These are phyloP conservation scores for Pempheris klunzingeri DNA, from an alignment of 2,797 vertebrate species.

Conservation along the genomic window DNA sequence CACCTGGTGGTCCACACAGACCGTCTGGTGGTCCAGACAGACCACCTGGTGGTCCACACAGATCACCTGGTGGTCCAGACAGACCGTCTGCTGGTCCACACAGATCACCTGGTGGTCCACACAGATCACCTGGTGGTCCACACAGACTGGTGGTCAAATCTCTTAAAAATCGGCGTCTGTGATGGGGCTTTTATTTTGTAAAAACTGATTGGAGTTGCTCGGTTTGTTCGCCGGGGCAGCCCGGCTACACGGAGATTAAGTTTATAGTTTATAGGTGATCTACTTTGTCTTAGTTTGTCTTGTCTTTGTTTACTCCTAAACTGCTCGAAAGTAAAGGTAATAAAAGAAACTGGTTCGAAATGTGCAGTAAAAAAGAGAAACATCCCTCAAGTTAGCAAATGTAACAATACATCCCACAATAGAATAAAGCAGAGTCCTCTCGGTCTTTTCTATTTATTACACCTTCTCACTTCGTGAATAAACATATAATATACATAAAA, in stretches of 20 bases:
- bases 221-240: neutral
- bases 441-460: neutral
- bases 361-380: neutral
- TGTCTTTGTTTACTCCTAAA: neutral
- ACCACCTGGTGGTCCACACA: no score
- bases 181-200: conserved; percentile 21
- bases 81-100: no score
- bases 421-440: no score
- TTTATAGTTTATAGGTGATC: neutral
- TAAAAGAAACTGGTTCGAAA: neutral
- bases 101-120: no score
- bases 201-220: neutral
- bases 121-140: no score
- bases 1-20: no score
- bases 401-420: no score
- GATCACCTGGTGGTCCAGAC: no score
- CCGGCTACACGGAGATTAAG: fast-evolving
- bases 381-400: no score
- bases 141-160: neutral
- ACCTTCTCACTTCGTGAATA: no score
- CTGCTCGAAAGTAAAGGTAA: fast-evolving
- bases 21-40: no score
- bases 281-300: neutral
- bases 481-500: no score
- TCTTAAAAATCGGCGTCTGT: neutral